These are phyloP conservation scores for Xestia rhomboidea DNA, from an alignment of 2,888 invertebrate genomes.

Conservation along the genomic window DNA sequence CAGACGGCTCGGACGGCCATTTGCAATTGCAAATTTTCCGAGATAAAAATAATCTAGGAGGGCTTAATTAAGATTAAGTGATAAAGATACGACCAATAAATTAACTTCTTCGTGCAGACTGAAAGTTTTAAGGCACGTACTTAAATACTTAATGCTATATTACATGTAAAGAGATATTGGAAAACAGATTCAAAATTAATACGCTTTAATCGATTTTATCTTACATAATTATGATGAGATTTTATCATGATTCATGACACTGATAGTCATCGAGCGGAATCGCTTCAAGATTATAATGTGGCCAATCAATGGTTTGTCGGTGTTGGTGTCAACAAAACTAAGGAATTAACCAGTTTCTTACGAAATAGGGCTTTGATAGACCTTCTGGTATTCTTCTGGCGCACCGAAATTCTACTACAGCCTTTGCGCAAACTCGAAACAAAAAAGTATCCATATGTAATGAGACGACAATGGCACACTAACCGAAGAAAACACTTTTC, in stretches of 20 bases:
- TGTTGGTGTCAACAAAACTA: not conserved
- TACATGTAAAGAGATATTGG: conserved; percentile 40
- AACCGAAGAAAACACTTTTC: conserved; percentile 42
- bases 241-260: conserved; percentile 32
- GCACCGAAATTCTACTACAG: not conserved
- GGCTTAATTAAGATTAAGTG: conserved; percentile 84
- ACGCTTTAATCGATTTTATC: conserved; percentile 43
- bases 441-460: conserved; percentile 12
- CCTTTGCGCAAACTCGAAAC: not conserved
- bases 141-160: conserved; percentile 47
- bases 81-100: conserved; percentile 75
- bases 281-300: not conserved
- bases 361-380: not conserved
- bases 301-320: conserved; percentile 1
- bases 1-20: conserved; percentile 82
- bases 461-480: conserved; percentile 9
- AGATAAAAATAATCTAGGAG: conserved; percentile 87
- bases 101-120: conserved; percentile 66
- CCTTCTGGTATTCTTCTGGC: not conserved
- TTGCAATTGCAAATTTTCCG: conserved; percentile 88
- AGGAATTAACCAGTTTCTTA: not conserved
- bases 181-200: conserved; percentile 49
- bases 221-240: conserved; percentile 29
- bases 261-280: conserved; percentile 19
- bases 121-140: conserved; percentile 61